Evolutionary conservation across 2,113 vertebrate genomes (phyloP).

Genomic region (Rhinichthys klamathensis): DNA sequence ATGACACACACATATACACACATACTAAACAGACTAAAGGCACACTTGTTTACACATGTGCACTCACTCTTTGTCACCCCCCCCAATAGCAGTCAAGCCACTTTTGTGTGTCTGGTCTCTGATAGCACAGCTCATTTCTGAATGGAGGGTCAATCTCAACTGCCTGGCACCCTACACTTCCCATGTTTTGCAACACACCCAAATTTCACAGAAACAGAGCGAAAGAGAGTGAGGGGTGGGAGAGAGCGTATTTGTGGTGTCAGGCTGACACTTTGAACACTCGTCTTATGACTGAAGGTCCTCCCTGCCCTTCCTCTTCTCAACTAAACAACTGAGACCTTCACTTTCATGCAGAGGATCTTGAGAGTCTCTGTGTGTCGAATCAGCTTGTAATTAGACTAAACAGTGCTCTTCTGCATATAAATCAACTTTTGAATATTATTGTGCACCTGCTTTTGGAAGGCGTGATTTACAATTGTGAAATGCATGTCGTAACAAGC

Average conservation of each 20-base stretch:
- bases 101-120: constrained; percentile 57
- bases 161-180: constrained; percentile 75
- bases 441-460: not conserved
- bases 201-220: constrained; percentile 55
- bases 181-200: constrained; percentile 79
- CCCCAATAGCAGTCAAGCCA: constrained; percentile 54
- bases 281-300: constrained; percentile 65
- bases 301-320: constrained; percentile 45
- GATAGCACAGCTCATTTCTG: constrained; percentile 42
- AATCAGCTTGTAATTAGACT: not conserved
- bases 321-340: constrained; percentile 20
- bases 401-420: not conserved
- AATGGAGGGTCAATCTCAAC: constrained; percentile 58
- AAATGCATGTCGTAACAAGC: not conserved
- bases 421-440: not conserved
- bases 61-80: constrained; percentile 6
- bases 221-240: not conserved
- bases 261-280: constrained; percentile 60
- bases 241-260: constrained; percentile 34
- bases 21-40: constrained; percentile 20
- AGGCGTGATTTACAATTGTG: not conserved
- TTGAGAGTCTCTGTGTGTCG: not conserved
- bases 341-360: not conserved
- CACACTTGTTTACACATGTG: constrained; percentile 18
- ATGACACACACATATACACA: constrained; percentile 32